A percentile compares a stretch with the other conserved stretches of the same genome.
phyloP scores from a whole-genome alignment of 2,797 vertebrate species.

The Bradypodion ventrale region DNA sequence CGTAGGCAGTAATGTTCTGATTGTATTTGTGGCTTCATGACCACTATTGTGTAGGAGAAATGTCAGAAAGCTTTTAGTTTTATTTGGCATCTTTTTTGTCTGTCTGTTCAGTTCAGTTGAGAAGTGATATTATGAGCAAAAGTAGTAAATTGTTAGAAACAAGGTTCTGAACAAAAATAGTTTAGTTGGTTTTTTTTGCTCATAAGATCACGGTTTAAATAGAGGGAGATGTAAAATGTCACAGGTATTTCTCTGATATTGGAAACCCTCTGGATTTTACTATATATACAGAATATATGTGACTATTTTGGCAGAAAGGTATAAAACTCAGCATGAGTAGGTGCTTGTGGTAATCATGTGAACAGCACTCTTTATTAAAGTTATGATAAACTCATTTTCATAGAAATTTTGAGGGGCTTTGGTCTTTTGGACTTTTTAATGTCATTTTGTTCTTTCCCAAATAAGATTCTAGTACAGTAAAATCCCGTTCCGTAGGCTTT shows the following conservation, averaged over 20 bases:
- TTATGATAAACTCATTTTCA: background rate
- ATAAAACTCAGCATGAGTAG: background rate
- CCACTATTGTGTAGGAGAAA: background rate
- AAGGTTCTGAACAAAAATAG: background rate
- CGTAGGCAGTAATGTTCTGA: too few species aligned
- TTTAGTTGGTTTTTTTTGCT: background rate
- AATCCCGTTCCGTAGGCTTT: too few species aligned
- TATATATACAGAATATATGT: background rate
- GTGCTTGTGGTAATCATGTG: background rate
- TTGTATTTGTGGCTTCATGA: background rate
- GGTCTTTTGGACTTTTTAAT: background rate
- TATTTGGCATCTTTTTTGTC: background rate
- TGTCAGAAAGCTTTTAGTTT: background rate
- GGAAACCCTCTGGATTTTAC: background rate
- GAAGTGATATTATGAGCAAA: too few species aligned
- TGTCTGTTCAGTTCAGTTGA: too few species aligned
- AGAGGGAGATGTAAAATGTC: slow-evolving; percentile 1
- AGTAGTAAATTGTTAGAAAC: background rate
- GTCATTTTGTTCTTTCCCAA: background rate
- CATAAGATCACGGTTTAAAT: background rate
- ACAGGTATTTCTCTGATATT: slow-evolving; percentile 8
- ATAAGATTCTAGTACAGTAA: background rate
- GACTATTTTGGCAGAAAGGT: background rate
- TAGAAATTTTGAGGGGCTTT: background rate
- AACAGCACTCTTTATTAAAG: background rate